phyloP scores from a whole-genome alignment of 2,797 vertebrate genomes.

The Mormyrops boulengeri region DNA sequence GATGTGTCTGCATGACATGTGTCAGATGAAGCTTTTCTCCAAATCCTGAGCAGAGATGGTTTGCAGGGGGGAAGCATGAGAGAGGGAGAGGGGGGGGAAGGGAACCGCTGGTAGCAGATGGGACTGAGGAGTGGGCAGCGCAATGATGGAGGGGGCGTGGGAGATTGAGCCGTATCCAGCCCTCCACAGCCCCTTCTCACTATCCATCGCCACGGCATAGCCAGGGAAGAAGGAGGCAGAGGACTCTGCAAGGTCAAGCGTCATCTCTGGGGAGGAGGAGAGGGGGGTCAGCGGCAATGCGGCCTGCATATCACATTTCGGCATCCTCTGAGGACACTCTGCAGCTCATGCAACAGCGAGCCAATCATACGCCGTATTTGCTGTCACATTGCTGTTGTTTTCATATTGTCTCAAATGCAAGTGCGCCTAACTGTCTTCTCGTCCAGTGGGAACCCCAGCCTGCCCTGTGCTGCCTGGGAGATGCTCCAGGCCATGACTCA shows the following conservation, averaged over 20 bases:
- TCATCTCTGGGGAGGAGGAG: constrained; percentile 44
- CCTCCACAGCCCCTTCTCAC: constrained; percentile 39
- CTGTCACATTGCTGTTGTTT: background rate
- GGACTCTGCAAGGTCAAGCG: constrained; percentile 47
- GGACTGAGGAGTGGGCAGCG: constrained; percentile 67
- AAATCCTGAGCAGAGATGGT: constrained; percentile 67
- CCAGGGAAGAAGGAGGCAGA: constrained; percentile 49
- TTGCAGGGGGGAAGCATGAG: constrained; percentile 50
- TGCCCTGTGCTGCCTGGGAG: background rate
- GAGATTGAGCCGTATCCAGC: constrained; percentile 56
- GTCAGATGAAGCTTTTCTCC: constrained; percentile 59
- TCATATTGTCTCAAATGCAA: background rate
- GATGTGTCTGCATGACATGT: background rate
- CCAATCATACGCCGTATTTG: background rate
- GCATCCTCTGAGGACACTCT: background rate
- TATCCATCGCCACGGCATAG: constrained; percentile 31
- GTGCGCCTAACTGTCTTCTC: background rate
- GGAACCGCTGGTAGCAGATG: constrained; percentile 58
- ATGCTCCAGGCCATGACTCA: background rate
- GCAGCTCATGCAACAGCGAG: background rate
- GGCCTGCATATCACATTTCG: background rate
- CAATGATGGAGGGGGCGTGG: constrained; percentile 74
- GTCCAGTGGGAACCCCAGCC: background rate
- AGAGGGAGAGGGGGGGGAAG: constrained; percentile 63
- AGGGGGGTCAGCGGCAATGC: background rate